Base-by-base conservation (phyloP, 2,888 invertebrate genomes). In the Hirtodrosophila histrioides region DNA sequence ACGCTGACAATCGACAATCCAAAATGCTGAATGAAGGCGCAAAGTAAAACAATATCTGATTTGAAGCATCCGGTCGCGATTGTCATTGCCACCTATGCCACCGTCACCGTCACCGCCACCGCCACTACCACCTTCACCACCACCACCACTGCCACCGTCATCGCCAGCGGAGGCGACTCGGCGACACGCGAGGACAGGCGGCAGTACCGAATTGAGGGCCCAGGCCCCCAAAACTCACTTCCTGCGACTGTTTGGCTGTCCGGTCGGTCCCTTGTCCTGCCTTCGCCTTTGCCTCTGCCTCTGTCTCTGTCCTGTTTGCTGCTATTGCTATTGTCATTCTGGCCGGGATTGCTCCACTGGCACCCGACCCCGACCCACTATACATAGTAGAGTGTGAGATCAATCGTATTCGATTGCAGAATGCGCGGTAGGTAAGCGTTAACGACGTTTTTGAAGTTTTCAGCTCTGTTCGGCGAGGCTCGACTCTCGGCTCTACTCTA, bases 51-150 rank as follows among this genome's bases (percentile, higher is more conserved):
- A 89, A 89, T 90, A 90, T 90, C 91, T 89, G 91, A 90, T 91
- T 89, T 90, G 90, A 89, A 83, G 91, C 91, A 91, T 90, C 90
- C 90, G 90, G 90, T 91, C 89, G 91, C 89, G 89, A 90, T 89
- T 89, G 90, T 89, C 90, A 89, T 89, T 88, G 86, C 79, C 90
- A 90, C 88, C 89, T 90, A 79, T 80, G 78, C 78, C 78, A 87
- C 79, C 64, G 70, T 50, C 54, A 53, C 23, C 44, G 44, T 9
- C 66, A 60, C 2, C 17, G 90, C 89, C 90, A 89, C 23, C 44
- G 40, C n/a, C 66, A 62, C 17, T 2, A 17, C 17, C 17, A 17
- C 17, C 63, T 68, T 49, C 54, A 53, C 23, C 44, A 39, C n/a
- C 66, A 62, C 17, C 17, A 17, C 17, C 17, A 17, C 17, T 2